Conservation (phyloP, 2,888 invertebrate species). For the Dynastes maya region DNA sequence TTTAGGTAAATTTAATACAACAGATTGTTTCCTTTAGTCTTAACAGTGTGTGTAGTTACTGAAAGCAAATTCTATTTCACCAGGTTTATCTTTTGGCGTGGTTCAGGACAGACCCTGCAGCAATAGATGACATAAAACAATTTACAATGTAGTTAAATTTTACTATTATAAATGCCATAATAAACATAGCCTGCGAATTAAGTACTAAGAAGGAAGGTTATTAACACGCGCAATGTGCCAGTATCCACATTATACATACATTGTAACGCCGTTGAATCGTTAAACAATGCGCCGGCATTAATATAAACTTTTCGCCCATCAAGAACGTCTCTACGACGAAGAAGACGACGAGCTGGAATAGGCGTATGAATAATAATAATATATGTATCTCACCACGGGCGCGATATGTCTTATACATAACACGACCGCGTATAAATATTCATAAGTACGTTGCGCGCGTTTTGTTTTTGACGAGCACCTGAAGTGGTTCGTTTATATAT, state of each 20-base stretch:
- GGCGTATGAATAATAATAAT: conserved; percentile 66
- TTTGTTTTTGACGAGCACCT: conserved; percentile 66
- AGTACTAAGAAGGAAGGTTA: neutral
- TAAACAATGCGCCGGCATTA: conserved; percentile 38
- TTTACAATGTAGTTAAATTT: no score
- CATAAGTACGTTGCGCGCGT: conserved; percentile 61
- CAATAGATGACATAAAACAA: no score
- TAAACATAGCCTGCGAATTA: no score
- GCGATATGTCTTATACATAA: conserved; percentile 66
- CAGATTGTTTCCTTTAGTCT: no score
- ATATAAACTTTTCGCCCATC: conserved; percentile 49
- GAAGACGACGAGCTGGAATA: conserved; percentile 8
- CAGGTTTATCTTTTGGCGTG: no score
- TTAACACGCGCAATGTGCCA: neutral
- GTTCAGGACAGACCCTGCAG: no score
- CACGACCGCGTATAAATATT: conserved; percentile 65
- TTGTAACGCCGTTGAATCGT: conserved; percentile 15
- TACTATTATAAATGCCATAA: no score
- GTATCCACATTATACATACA: conserved; percentile 26
- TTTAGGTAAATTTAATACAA: no score
- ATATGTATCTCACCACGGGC: conserved; percentile 66
- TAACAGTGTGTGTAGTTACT: no score
- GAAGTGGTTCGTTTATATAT: conserved; percentile 63
- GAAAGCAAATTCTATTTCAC: no score
- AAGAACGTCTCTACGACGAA: conserved; percentile 19